Base-by-base conservation (phyloP, 2,888 invertebrate species). In the Drosophila bunnanda region DNA sequence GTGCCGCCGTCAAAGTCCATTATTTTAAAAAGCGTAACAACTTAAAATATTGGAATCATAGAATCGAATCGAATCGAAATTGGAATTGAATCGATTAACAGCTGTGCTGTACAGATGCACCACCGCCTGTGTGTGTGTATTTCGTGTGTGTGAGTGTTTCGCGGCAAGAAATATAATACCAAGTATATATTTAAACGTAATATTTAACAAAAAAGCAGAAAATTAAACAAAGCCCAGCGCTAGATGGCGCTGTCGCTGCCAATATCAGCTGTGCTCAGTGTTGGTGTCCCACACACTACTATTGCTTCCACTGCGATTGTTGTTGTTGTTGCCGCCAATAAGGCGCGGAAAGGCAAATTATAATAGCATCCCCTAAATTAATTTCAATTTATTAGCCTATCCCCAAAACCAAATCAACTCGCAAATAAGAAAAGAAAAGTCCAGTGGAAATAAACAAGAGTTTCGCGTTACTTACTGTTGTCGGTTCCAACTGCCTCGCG, bases 311-410 rank as follows among this genome's bases (percentile, higher is more conserved):
- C 50, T 20, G 32, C 20, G 9, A 22, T 75, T 54, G 68, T 64
- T 62, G 79, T 64, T 62, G 79, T 59, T 64, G 56, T 59, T 43
- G 76, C 54, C 66, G 74, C 68, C 38, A 70, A 74, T 71, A 74
- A 81, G 74, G 80, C 74, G 74, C 77, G 74, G 71, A 76, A 82
- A 72, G 64, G 69, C 54, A 69, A 70, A 72, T 80, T 76, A 81
- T 77, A 81, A 75, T 58, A 34, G 22, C 28, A 46, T 20, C 50
- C 13, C 55, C 28, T 58, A 75, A 81, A 80, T 79, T 76, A 80
- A 85, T 82, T 77, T 66, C 72, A 77, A 85, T 85, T 80, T 77
- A 84, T 75, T 79, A 79, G 71, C 77, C 59, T 67, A 44, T 25
- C 44, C 46, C 20, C 50, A 32, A 34, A 32, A 76, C 67, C 73